These are phyloP conservation scores for Chesias legatella DNA, from an alignment of 2,888 invertebrate genomes.

Conservation along the genomic window DNA sequence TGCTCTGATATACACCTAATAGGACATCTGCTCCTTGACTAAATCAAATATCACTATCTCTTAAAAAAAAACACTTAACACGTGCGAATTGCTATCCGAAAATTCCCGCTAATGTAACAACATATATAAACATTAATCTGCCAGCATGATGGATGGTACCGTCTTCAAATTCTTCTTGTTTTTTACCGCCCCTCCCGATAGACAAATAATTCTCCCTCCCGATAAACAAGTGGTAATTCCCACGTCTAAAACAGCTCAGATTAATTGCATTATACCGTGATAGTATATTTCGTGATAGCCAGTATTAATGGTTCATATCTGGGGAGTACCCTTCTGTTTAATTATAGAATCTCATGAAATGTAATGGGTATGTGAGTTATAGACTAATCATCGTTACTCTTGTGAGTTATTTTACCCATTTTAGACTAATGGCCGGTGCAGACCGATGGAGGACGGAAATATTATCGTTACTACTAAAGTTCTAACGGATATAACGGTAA, in stretches of 20 bases:
- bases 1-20: too few relatives aligned
- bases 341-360: slow-evolving; percentile 68
- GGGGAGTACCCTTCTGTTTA: slow-evolving; percentile 66
- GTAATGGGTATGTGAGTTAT: slow-evolving; percentile 60
- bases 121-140: slow-evolving; percentile 70
- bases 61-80: neutral
- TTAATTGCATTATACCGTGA: slow-evolving; percentile 78
- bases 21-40: too few relatives aligned
- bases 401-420: neutral
- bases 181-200: slow-evolving; percentile 48
- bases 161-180: slow-evolving; percentile 45
- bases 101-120: slow-evolving; percentile 45
- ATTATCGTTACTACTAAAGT: too few relatives aligned
- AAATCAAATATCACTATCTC: too few relatives aligned
- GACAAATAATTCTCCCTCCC: slow-evolving; percentile 7
- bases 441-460: too few relatives aligned
- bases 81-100: slow-evolving; percentile 16
- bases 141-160: slow-evolving; percentile 62
- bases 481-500: too few relatives aligned
- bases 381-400: slow-evolving; percentile 49
- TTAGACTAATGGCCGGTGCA: neutral
- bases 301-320: slow-evolving; percentile 66
- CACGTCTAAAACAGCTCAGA: slow-evolving; percentile 73
- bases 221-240: slow-evolving; percentile 64
- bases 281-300: slow-evolving; percentile 37